Base-by-base conservation (phyloP, 1,140 invertebrate species). In the Delia radicum region DNA sequence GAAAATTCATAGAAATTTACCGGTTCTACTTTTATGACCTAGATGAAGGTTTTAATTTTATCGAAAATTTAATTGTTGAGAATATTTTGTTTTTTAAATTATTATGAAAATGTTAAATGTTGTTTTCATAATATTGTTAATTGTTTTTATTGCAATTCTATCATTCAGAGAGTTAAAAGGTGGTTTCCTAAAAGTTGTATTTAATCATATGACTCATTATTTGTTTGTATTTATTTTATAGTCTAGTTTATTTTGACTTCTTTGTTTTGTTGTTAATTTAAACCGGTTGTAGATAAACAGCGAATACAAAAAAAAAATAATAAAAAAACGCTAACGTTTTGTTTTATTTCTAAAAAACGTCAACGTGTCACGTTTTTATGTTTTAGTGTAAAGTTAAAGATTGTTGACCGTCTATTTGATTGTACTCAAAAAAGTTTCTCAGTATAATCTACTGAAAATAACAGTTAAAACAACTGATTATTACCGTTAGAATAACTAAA, bases 111-210 rank as follows among this genome's bases (percentile, higher is more conserved):
- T 24, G 8, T 55, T 55, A 2, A 55, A 55, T 24, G 21, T 5
- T 55, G 24, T 55, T 69, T 69, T 69, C 65, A 69, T 69, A 69
- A 69, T 69, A 69, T 31, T 55, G n/a, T 18, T 55, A n/a, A n/a
- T n/a, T n/a, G n/a, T n/a, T 55, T 21, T 21, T 24, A 2, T 55
- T 55, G 37, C 37, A 55, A 55, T 24, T 55, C n/a, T 55, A 69
- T 18, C 12, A 33, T 33, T 31, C 21, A 69, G 8, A 67, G 29
- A 33, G 18, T 3, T 18, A 69, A 15, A 31, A 67, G 28, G 65
- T 69, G 65, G n/a, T 69, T 67, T 69, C 65, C 65, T 26, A 69
- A 37, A 27, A 37, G 18, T 69, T 69, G 10, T 69, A 31, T n/a
- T n/a, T n/a, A n/a, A n/a, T n/a, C n/a, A 65, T 3, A 69, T 69